phyloP scores from a whole-genome alignment of 2,113 vertebrate genomes.

The Ibidorhyncha struthersii region DNA sequence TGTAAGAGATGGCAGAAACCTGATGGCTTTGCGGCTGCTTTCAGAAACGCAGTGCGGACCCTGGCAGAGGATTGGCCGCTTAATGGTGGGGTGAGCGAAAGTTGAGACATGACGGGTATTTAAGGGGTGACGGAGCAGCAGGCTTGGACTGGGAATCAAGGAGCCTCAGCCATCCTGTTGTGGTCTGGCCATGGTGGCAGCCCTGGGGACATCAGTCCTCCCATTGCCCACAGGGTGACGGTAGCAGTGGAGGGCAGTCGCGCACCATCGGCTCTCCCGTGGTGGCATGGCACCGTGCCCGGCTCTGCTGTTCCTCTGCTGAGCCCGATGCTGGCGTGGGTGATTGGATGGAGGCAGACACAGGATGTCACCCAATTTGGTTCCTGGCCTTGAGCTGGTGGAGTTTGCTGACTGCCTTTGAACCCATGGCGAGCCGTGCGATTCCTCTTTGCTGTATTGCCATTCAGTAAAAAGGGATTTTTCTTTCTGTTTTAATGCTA shows the following conservation, averaged over 20 bases:
- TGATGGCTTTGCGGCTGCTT: background rate
- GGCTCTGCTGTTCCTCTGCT: background rate
- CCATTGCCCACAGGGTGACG: background rate
- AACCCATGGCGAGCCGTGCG: fast-evolving
- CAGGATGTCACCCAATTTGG: fast-evolving
- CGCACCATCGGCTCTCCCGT: fast-evolving
- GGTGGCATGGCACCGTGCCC: fast-evolving
- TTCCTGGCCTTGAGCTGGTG: background rate
- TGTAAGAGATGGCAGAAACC: background rate
- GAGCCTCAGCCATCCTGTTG: background rate
- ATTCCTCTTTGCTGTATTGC: background rate
- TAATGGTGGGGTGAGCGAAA: background rate
- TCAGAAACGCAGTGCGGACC: background rate
- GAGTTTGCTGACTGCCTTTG: background rate
- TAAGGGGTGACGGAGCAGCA: background rate
- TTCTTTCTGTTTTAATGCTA: background rate
- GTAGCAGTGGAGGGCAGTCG: background rate
- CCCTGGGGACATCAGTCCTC: background rate
- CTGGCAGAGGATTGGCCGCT: background rate
- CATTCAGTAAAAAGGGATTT: background rate
- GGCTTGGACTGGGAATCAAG: background rate
- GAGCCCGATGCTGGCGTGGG: background rate
- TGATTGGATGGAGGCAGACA: fast-evolving
- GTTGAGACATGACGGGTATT: background rate
- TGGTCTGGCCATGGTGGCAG: background rate